Percentiles rank a stretch among this genome's conserved stretches.
phyloP scores from a whole-genome alignment of 2,888 invertebrate genomes.

The Uropetala carovei region DNA sequence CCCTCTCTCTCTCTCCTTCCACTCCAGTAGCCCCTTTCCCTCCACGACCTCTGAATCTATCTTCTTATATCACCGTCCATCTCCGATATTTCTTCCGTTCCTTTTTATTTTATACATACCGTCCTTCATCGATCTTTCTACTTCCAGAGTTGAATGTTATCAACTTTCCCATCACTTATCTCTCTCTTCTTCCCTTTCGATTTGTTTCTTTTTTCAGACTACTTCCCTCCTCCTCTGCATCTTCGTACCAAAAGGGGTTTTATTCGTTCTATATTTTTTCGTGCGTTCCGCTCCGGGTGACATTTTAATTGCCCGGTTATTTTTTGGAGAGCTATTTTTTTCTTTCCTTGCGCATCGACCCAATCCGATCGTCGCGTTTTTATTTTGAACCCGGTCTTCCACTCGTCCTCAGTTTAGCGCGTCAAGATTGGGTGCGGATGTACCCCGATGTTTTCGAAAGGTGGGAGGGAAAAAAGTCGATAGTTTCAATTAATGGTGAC shows the following conservation, averaged over 20 bases:
- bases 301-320: not conserved
- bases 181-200: not conserved
- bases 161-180: not conserved
- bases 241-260: not conserved
- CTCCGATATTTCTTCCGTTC: not conserved
- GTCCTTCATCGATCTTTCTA: not conserved
- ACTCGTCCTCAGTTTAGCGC: not conserved
- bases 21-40: too few relatives aligned
- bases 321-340: not conserved
- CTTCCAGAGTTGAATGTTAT: not conserved
- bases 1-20: too few relatives aligned
- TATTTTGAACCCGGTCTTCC: not conserved
- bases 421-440: not conserved
- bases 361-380: not conserved
- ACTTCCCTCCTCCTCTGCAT: not conserved
- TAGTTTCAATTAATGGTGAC: not conserved
- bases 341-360: not conserved
- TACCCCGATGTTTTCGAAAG: not conserved
- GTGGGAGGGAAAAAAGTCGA: not conserved
- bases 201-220: not conserved
- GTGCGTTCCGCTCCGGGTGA: not conserved
- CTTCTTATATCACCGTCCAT: not conserved
- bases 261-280: not conserved
- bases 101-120: not conserved
- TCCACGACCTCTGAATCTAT: not conserved